These are phyloP conservation scores for Hemaris fuciformis DNA, from an alignment of 2,888 invertebrate species.

Conservation along the genomic window DNA sequence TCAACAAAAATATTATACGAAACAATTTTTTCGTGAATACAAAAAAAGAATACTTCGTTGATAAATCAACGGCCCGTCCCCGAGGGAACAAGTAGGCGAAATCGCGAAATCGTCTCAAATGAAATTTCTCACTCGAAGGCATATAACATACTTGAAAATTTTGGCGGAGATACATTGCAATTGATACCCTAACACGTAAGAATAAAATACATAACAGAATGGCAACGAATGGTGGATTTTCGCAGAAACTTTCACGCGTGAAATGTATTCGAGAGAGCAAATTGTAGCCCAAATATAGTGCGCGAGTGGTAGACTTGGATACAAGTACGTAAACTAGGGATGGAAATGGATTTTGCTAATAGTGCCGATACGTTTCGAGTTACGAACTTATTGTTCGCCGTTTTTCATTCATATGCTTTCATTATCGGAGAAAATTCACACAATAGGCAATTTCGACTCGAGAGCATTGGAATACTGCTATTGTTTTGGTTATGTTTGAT, in stretches of 20 bases:
- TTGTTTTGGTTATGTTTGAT: too few species aligned
- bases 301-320: constrained; percentile 7
- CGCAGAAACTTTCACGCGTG: constrained; percentile 52
- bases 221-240: constrained; percentile 28
- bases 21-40: constrained; percentile 35
- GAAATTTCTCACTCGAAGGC: constrained; percentile 73
- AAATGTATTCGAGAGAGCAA: constrained; percentile 67
- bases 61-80: constrained; percentile 70
- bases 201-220: constrained; percentile 28
- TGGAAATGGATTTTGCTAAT: constrained; percentile 14
- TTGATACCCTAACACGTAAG: constrained; percentile 18
- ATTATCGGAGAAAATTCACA: neutral
- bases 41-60: constrained; percentile 51
- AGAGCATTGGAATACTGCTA: too few species aligned
- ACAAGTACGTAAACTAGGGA: constrained; percentile 7
- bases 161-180: constrained; percentile 21
- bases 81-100: constrained; percentile 57
- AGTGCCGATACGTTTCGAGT: constrained; percentile 8
- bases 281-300: constrained; percentile 68
- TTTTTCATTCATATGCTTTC: neutral
- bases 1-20: constrained; percentile 16
- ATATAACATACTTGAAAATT: constrained; percentile 56
- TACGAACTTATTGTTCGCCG: too few species aligned
- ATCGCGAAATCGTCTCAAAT: constrained; percentile 77
- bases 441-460: too few species aligned